Percentiles rank a stretch among this genome's conserved stretches.
Conservation (phyloP, 2,797 vertebrate species). For the Sebastes hubbsi region DNA sequence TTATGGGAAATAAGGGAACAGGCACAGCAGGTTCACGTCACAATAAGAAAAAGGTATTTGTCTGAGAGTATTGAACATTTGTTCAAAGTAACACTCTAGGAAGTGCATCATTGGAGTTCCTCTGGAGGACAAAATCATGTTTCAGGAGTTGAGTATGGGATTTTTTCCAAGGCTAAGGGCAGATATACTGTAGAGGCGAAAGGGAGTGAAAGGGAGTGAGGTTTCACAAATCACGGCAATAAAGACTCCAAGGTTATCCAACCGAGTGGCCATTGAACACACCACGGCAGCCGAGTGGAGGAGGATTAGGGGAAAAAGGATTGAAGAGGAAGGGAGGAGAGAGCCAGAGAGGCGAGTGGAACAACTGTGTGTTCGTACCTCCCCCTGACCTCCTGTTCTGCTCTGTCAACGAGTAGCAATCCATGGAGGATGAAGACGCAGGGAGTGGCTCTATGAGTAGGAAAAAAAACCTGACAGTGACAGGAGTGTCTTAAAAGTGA, state of each 20-base stretch:
- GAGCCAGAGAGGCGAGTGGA: conserved; percentile 47
- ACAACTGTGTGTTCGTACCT: conserved; percentile 36
- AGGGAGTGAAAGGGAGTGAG: conserved; percentile 49
- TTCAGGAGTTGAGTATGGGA: not conserved
- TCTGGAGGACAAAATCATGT: conserved; percentile 7
- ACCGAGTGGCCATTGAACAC: conserved; percentile 24
- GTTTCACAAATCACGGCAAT: conserved; percentile 63
- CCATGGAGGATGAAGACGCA: conserved; percentile 36
- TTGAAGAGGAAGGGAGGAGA: conserved; percentile 30
- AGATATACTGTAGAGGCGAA: conserved; percentile 10
- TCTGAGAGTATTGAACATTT: not conserved
- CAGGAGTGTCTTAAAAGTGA: conserved; percentile 36
- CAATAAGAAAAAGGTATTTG: not conserved
- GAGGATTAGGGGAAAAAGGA: conserved; percentile 39
- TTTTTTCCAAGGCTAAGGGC: conserved; percentile 12
- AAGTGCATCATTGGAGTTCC: not conserved
- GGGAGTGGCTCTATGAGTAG: conserved; percentile 27
- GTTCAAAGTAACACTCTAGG: not conserved
- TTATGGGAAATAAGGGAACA: not conserved
- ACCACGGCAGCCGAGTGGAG: conserved; percentile 35
- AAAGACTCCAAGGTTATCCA: conserved; percentile 59
- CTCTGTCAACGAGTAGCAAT: conserved; percentile 57
- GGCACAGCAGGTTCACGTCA: not conserved
- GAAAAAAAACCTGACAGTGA: conserved; percentile 3
- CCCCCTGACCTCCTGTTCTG: conserved; percentile 63